These are phyloP conservation scores for Zaprionus obscuricornis DNA, from an alignment of 2,888 invertebrate genomes.

Conservation along the genomic window DNA sequence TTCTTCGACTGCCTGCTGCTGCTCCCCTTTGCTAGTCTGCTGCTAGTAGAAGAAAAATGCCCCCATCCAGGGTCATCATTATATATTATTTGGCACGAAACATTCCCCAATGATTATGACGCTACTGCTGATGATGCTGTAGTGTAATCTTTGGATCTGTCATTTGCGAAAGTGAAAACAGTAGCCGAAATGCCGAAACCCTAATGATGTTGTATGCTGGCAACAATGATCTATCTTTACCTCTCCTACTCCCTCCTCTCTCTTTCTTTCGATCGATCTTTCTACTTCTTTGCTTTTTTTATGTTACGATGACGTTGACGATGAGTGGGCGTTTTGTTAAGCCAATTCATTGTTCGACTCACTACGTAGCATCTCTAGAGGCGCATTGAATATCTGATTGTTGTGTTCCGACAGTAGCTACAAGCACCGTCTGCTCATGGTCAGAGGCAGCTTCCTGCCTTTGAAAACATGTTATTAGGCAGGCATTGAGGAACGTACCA, in stretches of 20 bases:
- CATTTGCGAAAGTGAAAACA: conserved; percentile 66
- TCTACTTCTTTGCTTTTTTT: too few relatives aligned
- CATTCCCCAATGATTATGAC: conserved; percentile 51
- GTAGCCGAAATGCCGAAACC: conserved; percentile 36
- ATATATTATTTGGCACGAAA: conserved; percentile 66
- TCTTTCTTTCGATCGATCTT: too few relatives aligned
- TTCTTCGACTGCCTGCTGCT: background rate
- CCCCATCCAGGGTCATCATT: conserved; percentile 50
- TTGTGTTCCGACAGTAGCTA: conserved; percentile 41
- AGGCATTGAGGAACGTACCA: conserved; percentile 37
- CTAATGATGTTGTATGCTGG: conserved; percentile 15
- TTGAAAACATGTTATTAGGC: conserved; percentile 62
- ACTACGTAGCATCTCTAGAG: conserved; percentile 12
- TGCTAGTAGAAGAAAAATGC: too few relatives aligned
- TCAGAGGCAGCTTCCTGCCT: conserved; percentile 62
- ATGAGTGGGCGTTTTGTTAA: conserved; percentile 72
- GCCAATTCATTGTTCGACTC: conserved; percentile 35
- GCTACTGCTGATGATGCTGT: conserved; percentile 40
- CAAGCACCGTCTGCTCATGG: too few relatives aligned
- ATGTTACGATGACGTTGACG: conserved; percentile 34
- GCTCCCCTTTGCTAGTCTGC: background rate
- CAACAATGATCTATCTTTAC: background rate
- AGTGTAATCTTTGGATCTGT: conserved; percentile 66
- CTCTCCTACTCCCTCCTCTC: too few relatives aligned
- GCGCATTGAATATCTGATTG: conserved; percentile 25